phyloP scores from a whole-genome alignment of 2,888 invertebrate species.

The Amblyteles armatorius region DNA sequence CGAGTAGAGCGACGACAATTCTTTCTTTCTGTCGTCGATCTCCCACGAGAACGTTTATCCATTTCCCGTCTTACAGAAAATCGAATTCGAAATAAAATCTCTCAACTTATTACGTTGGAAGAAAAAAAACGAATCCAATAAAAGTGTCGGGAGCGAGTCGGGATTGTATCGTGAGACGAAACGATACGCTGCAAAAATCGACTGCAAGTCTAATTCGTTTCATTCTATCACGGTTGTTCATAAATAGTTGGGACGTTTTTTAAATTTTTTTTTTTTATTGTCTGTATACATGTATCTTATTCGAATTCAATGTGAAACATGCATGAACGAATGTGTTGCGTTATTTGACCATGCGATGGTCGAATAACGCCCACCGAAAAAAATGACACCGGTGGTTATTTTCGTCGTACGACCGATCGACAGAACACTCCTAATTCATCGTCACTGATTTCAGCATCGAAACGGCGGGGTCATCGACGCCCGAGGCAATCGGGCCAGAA shows the following conservation, averaged over 20 bases:
- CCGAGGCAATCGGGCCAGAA: not conserved
- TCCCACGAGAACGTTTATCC: conserved; percentile 46
- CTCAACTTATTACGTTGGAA: not conserved
- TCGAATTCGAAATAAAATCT: conserved; percentile 6
- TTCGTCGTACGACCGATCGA: not conserved
- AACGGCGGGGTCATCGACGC: not conserved
- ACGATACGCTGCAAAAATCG: no score
- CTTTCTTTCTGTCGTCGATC: conserved; percentile 35
- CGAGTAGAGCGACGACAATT: conserved; percentile 43
- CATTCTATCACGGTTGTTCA: no score
- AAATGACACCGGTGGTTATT: not conserved
- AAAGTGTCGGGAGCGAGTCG: not conserved
- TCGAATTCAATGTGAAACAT: no score
- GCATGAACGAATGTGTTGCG: no score
- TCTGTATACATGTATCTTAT: no score
- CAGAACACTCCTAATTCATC: not conserved
- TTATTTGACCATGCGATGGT: no score
- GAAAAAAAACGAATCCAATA: not conserved
- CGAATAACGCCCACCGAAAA: no score
- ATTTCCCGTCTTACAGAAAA: not conserved
- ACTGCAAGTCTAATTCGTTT: no score
- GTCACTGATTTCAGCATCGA: not conserved
- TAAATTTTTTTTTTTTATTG: no score
- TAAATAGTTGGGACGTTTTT: no score
- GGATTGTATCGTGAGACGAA: not conserved